Conservation (phyloP, 2,797 vertebrate species). For the Xenopus petersii region DNA sequence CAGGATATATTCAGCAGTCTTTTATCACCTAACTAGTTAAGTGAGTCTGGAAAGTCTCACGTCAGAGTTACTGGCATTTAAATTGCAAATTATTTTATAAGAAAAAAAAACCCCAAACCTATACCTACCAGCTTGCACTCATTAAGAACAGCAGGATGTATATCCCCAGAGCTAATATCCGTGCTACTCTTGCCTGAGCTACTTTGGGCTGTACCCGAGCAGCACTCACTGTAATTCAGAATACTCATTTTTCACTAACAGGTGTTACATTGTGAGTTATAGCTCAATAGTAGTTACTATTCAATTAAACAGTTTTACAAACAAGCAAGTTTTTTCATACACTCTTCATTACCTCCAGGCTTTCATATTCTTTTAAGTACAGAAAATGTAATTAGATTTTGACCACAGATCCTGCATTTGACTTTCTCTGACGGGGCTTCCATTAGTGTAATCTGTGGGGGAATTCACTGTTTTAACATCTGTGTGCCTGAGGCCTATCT, state of each 20-base stretch:
- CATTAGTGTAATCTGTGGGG: constrained; percentile 78
- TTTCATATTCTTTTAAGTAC: constrained; percentile 76
- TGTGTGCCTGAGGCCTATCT: constrained; percentile 78
- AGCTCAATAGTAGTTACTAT: constrained; percentile 52
- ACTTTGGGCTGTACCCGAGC: constrained; percentile 46
- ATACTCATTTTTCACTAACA: constrained; percentile 56
- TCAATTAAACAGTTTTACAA: constrained; percentile 66
- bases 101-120: background rate
- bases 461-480: constrained; percentile 80
- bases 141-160: constrained; percentile 44
- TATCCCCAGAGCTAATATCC: constrained; percentile 43
- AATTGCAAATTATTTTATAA: constrained; percentile 4
- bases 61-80: too few species aligned
- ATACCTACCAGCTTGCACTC: constrained; percentile 26
- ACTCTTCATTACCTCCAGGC: constrained; percentile 71
- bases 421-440: constrained; percentile 77
- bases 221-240: constrained; percentile 41
- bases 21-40: too few species aligned
- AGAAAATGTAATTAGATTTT: constrained; percentile 81
- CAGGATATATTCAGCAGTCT: too few species aligned
- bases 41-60: too few species aligned
- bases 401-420: constrained; percentile 76
- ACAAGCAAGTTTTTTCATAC: constrained; percentile 60
- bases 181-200: background rate
- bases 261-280: constrained; percentile 65